Percentiles rank a stretch among this genome's conserved stretches.
Conservation (phyloP, 2,888 invertebrate species). For the Idaea straminata region DNA sequence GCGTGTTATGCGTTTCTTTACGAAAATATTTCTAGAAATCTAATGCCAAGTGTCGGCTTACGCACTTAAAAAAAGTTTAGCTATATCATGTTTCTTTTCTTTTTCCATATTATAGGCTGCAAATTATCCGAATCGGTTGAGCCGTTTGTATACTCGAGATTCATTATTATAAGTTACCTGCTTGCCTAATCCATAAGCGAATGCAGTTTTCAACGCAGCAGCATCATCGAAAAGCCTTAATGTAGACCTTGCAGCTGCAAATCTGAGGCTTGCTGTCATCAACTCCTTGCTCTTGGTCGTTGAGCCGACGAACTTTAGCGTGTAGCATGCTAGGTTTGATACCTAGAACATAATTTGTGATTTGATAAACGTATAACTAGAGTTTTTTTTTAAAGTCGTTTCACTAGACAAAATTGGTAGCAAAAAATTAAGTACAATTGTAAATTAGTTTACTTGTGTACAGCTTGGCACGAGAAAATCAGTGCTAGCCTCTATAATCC, state of each 20-base stretch:
- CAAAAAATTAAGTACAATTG: too few species aligned
- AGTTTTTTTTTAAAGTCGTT: too few species aligned
- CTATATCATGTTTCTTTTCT: not conserved
- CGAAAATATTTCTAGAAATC: too few species aligned
- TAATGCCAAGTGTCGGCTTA: too few species aligned
- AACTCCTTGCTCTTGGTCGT: conserved; percentile 75
- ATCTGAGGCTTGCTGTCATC: conserved; percentile 82
- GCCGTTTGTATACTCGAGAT: not conserved
- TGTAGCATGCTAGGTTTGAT: conserved; percentile 87
- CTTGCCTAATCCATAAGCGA: conserved; percentile 86
- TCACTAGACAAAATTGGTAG: too few species aligned
- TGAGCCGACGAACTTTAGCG: conserved; percentile 85
- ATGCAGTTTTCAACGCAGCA: conserved; percentile 84
- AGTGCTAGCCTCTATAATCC: too few species aligned
- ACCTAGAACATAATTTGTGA: conserved; percentile 66
- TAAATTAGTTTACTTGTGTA: too few species aligned
- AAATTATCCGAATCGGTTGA: not conserved
- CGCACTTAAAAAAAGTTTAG: not conserved
- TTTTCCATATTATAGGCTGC: not conserved
- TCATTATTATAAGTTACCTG: conserved; percentile 39
- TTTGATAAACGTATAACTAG: too few species aligned
- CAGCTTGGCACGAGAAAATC: too few species aligned
- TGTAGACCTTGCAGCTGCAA: conserved; percentile 87
- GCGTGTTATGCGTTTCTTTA: too few species aligned
- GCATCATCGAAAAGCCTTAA: conserved; percentile 91